These are phyloP conservation scores for Pollenia griseotomentosa DNA, from an alignment of 2,888 invertebrate species.

Conservation along the genomic window DNA sequence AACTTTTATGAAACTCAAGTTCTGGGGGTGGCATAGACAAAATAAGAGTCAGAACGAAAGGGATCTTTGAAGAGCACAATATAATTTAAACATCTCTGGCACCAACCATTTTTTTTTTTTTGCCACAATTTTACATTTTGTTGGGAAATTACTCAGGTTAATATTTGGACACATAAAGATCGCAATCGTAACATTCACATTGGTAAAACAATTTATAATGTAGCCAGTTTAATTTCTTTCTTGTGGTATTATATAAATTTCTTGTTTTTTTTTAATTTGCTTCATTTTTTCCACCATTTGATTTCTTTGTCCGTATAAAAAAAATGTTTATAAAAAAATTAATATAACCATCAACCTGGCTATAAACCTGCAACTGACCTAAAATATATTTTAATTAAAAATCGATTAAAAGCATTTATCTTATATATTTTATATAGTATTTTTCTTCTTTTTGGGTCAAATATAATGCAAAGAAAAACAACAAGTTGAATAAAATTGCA, in stretches of 20 bases:
- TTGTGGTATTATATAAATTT: neutral
- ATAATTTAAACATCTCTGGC: too few relatives aligned
- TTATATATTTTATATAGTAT: conserved; percentile 7
- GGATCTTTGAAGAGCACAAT: too few relatives aligned
- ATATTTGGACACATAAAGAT: too few relatives aligned
- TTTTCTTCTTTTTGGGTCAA: conserved; percentile 36
- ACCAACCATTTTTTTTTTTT: too few relatives aligned
- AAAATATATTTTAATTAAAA: conserved; percentile 46
- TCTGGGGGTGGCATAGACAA: too few relatives aligned
- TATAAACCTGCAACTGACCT: conserved; percentile 33
- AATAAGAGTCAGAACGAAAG: too few relatives aligned
- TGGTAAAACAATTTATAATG: too few relatives aligned
- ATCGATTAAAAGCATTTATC: conserved; percentile 49
- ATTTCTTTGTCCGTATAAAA: neutral
- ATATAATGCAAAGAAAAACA: neutral
- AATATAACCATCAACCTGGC: neutral
- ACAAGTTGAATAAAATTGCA: neutral
- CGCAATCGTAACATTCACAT: too few relatives aligned
- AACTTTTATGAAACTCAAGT: too few relatives aligned
- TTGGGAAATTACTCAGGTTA: too few relatives aligned
- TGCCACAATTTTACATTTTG: too few relatives aligned
- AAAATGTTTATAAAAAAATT: too few relatives aligned
- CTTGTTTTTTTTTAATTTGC: neutral
- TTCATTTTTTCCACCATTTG: neutral
- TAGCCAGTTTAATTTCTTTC: neutral